Percentiles rank a stretch among this genome's conserved stretches.
Conservation (phyloP, 2,888 invertebrate genomes). For the Eupsilia transversa region DNA sequence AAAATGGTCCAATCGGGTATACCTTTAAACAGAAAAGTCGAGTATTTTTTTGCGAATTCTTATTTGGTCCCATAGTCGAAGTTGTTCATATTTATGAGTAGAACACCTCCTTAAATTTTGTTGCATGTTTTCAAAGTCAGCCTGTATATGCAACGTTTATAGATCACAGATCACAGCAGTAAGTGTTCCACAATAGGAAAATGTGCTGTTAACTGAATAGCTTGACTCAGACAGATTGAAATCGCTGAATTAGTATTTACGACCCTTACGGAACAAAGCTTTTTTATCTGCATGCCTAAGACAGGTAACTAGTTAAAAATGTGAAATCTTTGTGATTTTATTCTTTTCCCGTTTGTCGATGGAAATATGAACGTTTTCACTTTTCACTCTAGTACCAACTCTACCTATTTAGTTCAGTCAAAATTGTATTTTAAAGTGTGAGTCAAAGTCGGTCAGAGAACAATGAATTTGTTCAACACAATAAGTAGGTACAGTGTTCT, state of each 20-base stretch:
- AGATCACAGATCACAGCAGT: slow-evolving; percentile 12
- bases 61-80: too few relatives aligned
- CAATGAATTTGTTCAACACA: slow-evolving; percentile 24
- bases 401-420: slow-evolving; percentile 9
- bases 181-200: slow-evolving; percentile 24
- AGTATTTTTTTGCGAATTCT: too few relatives aligned
- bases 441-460: slow-evolving; percentile 22
- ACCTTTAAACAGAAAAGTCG: too few relatives aligned
- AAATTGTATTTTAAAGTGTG: slow-evolving; percentile 11
- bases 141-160: background rate
- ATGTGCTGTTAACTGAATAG: slow-evolving; percentile 9
- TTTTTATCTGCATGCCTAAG: slow-evolving; percentile 10
- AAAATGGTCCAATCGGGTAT: too few relatives aligned
- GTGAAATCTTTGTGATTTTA: background rate
- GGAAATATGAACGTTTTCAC: slow-evolving; percentile 10
- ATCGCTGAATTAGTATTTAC: slow-evolving; percentile 25
- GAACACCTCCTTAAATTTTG: too few relatives aligned
- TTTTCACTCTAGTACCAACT: background rate
- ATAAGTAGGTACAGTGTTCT: background rate
- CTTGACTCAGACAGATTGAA: slow-evolving; percentile 20
- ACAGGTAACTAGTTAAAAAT: background rate
- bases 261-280: slow-evolving; percentile 13
- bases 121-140: too few relatives aligned
- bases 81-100: too few relatives aligned
- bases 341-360: background rate